Evolutionary conservation across 1,140 invertebrate genomes (phyloP).

Genomic region (Camponotus vicinus): DNA sequence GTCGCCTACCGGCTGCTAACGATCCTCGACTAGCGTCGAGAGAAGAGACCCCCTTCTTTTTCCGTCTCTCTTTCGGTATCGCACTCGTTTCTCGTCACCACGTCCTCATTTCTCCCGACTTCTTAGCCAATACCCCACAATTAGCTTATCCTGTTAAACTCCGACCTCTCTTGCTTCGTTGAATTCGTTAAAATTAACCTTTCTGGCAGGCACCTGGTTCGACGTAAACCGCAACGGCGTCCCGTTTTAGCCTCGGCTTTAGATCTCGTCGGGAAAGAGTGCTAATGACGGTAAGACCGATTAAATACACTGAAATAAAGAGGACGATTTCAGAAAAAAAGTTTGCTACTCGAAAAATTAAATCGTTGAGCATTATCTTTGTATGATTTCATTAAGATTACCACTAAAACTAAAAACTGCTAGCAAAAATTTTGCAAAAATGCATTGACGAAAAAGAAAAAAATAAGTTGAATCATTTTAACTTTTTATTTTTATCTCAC

Average conservation of each 20-base stretch:
- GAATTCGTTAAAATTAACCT: slow-evolving; percentile 86
- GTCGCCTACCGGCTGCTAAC: slow-evolving; percentile 84
- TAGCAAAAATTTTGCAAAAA: slow-evolving; percentile 12
- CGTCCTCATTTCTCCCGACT: slow-evolving; percentile 80
- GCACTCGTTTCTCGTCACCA: slow-evolving; percentile 64
- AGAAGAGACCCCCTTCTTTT: slow-evolving; percentile 73
- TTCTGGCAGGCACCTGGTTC: slow-evolving; percentile 73
- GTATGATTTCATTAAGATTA: slow-evolving; percentile 10
- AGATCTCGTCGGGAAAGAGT: slow-evolving; percentile 66
- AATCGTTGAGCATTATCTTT: slow-evolving; percentile 18
- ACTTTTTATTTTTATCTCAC: background rate
- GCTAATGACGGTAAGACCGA: slow-evolving; percentile 65
- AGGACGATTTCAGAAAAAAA: slow-evolving; percentile 57
- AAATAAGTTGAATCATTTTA: background rate
- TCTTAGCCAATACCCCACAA: slow-evolving; percentile 86
- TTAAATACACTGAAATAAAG: slow-evolving; percentile 59
- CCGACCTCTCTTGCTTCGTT: slow-evolving; percentile 81
- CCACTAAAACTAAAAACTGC: background rate
- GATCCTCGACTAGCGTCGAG: slow-evolving; percentile 79
- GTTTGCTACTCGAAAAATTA: slow-evolving; percentile 20
- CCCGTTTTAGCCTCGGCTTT: slow-evolving; percentile 56
- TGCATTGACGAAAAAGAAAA: background rate
- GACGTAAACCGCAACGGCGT: slow-evolving; percentile 74
- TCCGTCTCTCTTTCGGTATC: slow-evolving; percentile 61
- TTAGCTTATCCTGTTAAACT: slow-evolving; percentile 87